Evolutionary conservation across 2,797 vertebrate species (phyloP), one percentile per base, ranked within the genome.

Genomic region (Dallia pectoralis): DNA sequence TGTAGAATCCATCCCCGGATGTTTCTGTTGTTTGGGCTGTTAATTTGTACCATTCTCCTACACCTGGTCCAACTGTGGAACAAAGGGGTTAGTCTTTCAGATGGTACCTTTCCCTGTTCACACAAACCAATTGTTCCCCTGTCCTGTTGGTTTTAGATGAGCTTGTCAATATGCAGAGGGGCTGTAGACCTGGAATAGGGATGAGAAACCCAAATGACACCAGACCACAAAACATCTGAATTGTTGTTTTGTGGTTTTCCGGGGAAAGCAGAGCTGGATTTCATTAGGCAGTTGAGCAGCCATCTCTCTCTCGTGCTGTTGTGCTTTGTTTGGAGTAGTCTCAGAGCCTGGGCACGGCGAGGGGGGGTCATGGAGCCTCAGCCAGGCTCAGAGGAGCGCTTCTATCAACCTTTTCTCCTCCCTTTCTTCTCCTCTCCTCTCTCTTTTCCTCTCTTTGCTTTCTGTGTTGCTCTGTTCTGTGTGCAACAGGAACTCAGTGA

Each of bases 401-500:
- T 91, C 92, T 89, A 91, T 91, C 85, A 89, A 87, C 71, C 62
- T 19, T 63, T 19, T n/a, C 11, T 27, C 15, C 15, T 2, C 29
- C 30, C 62, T 33, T 49, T 68, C 62, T 36, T 32, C 70, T 70
- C 36, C 30, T 47, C 18, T 25, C 73, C 74, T 48, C 25, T 63
- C 27, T 22, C 11, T 27, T 19, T 15, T 2, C 29, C 30, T 30
- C 7, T 9, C 4, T 18, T 18, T 59, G 63, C 69, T 47, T 22
- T 15, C 29, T 53, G 22, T 14, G 70, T 36, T 40, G 4, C 14
- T 79, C 74, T 72, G 76, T 71, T 77, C 80, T 81, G 78, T 49
- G 69, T 78, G 80, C 68, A 70, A 74, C 53, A 86, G 82, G 86
- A 93, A 93, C 93, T 89, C 90, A 0, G 32, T 94, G 92, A 93